Percentiles rank a stretch among this genome's conserved stretches.
phyloP scores from a whole-genome alignment of 2,797 vertebrate genomes.

The Falco biarmicus region DNA sequence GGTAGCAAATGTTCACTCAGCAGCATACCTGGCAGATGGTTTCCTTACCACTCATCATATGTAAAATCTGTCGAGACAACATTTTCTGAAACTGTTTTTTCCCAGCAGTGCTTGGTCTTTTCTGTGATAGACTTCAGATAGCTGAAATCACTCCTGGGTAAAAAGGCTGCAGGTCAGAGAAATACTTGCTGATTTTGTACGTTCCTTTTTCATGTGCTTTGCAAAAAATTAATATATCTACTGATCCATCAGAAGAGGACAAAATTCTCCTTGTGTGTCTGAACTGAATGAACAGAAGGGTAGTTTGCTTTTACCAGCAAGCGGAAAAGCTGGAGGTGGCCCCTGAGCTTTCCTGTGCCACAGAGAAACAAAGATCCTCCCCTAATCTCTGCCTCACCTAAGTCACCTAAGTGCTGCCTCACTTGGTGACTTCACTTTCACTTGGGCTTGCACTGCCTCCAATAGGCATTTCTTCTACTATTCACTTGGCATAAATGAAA shows the following conservation, averaged over 20 bases:
- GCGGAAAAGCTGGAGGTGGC: neutral
- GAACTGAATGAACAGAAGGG: neutral
- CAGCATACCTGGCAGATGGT: slow-evolving; percentile 6
- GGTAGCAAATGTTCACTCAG: neutral
- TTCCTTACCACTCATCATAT: neutral
- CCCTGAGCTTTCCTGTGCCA: neutral
- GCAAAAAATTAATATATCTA: neutral
- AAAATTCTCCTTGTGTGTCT: neutral
- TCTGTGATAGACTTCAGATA: neutral
- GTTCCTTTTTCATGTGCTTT: neutral
- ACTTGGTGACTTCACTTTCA: neutral
- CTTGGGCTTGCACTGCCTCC: neutral
- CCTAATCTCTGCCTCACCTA: neutral
- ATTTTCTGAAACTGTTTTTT: neutral
- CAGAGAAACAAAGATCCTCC: neutral
- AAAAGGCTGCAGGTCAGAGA: neutral
- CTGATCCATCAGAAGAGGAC: neutral
- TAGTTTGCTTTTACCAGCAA: neutral
- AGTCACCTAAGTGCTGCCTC: neutral
- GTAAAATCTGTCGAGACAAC: neutral
- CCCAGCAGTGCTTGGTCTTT: neutral
- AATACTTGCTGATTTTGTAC: neutral
- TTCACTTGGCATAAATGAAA: neutral
- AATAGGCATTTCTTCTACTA: neutral
- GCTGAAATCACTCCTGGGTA: neutral